These are phyloP conservation scores for Arctia plantaginis DNA, from an alignment of 2,888 invertebrate species.

Conservation along the genomic window DNA sequence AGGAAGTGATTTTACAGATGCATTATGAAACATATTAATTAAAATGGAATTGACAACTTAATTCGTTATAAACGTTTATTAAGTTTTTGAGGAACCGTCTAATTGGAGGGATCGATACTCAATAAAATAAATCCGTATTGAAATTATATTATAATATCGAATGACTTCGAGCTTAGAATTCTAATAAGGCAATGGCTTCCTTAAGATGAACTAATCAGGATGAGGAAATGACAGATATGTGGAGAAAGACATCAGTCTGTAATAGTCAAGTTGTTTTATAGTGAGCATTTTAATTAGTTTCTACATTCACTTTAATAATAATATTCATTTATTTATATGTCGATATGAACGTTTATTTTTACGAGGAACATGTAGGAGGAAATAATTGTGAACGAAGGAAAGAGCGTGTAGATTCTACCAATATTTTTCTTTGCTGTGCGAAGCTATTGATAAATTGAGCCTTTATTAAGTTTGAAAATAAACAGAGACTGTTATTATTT, in stretches of 20 bases:
- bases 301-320: background rate
- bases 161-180: background rate
- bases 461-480: background rate
- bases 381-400: background rate
- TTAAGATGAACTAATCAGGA: slow-evolving; percentile 2
- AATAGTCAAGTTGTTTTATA: background rate
- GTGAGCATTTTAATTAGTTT: background rate
- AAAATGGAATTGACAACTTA: background rate
- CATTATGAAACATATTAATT: background rate
- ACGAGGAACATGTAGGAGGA: background rate
- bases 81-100: background rate
- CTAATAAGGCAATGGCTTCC: background rate
- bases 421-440: background rate
- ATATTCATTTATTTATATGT: background rate
- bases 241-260: background rate
- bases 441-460: background rate
- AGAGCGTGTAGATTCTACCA: background rate
- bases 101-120: background rate
- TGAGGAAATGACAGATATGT: background rate
- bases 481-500: background rate
- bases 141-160: background rate
- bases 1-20: background rate
- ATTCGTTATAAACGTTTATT: background rate
- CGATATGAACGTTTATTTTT: background rate
- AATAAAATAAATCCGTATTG: background rate